Evolutionary conservation across 2,888 invertebrate species (phyloP).

Genomic region (Ptycholaimellus sp.): DNA sequence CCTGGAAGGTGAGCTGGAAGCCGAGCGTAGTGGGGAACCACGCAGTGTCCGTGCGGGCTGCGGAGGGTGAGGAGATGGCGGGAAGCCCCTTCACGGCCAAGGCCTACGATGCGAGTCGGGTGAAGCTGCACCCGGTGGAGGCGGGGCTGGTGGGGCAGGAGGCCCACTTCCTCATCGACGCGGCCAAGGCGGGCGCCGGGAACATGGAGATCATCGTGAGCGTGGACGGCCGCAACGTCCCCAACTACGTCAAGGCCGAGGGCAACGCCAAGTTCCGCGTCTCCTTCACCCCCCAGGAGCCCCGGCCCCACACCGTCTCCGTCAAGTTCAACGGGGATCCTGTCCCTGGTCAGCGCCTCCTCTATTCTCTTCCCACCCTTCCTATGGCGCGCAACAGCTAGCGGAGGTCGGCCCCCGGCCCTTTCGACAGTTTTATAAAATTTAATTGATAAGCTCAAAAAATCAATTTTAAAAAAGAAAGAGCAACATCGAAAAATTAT

Average conservation of each 20-base stretch:
- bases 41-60: neutral
- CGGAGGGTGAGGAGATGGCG: slow-evolving; percentile 14
- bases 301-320: slow-evolving; percentile 65
- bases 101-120: slow-evolving; percentile 57
- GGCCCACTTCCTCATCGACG: slow-evolving; percentile 30
- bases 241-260: slow-evolving; percentile 88
- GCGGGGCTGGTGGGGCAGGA: slow-evolving; percentile 19
- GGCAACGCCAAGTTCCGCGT: slow-evolving; percentile 78
- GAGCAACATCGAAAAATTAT: no score
- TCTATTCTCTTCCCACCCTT: no score
- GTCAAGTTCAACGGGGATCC: slow-evolving; percentile 45
- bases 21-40: no score
- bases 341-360: slow-evolving; percentile 15
- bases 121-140: slow-evolving; percentile 75
- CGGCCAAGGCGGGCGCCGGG: slow-evolving; percentile 53
- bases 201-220: slow-evolving; percentile 92
- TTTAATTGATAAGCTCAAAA: no score
- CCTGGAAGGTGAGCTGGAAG: no score
- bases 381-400: no score
- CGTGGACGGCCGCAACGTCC: slow-evolving; percentile 80
- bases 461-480: no score
- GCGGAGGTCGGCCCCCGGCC: no score
- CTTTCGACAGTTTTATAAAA: no score
- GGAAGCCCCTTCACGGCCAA: slow-evolving; percentile 28
- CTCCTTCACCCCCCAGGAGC: slow-evolving; percentile 83